Base-by-base conservation (phyloP, 2,113 vertebrate genomes). In the Noturus placidus region DNA sequence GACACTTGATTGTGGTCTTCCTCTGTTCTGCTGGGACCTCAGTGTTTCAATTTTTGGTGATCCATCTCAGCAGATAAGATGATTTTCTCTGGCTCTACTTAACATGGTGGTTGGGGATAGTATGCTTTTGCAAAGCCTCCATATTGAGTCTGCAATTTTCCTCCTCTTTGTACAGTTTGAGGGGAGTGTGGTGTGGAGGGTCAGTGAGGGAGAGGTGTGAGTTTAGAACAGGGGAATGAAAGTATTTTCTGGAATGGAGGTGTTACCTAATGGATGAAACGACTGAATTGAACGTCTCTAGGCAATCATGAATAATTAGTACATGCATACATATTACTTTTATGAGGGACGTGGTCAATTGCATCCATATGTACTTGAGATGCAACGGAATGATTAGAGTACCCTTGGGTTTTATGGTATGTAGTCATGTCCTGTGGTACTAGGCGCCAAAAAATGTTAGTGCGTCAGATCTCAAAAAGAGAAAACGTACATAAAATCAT, bases 1-100 rank as follows among this genome's bases (percentile, higher is more conserved):
- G 67, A 20, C 61, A 87, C 38, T 85, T 85, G 67, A 78, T 87
- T 67, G 5, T 77, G n/a, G 70, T 80, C 63, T 84, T 87, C 85
- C 63, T 85, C 82, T 78, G 42, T 70, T 83, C 69, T 86, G 19
- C 46, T 89, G 84, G 69, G 84, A 82, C 59, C 17, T 30, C 59
- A 25, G 15, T 82, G 77, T 79, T 86, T 84, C 46, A 76, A 42
- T 85, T 80, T 80, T 89, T 59, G 42, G 27, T 76, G 84, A 19
- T 54, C 17, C 52, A 46, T 50, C 33, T 77, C 56, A 50, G 63
- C 38, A 83, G 85, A 89, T 87, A 76, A 56, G 83, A 76, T 82
- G 72, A 63, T 72, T 38, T 25, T 35, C 38, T 50, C 33, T 70
- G 76, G 78, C 33, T 42, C 33, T 38, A 20, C 38, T 83, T 87